These are phyloP conservation scores for Apotomis turbidana DNA, from an alignment of 2,888 invertebrate species.

Conservation along the genomic window DNA sequence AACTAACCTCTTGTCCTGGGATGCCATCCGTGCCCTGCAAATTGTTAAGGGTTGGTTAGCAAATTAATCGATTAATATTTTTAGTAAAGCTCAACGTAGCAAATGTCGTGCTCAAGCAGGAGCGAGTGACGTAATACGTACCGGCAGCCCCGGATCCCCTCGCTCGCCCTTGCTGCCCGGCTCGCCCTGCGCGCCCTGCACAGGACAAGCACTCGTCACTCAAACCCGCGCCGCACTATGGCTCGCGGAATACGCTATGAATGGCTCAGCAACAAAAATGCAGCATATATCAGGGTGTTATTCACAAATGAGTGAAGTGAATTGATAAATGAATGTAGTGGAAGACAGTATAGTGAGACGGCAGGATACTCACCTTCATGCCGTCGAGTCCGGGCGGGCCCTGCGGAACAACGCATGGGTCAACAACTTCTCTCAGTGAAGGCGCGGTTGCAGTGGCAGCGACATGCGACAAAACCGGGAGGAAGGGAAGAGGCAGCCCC, in stretches of 20 bases:
- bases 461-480: constrained; percentile 13
- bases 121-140: constrained; percentile 79
- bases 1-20: constrained; percentile 93
- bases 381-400: constrained; percentile 97
- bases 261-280: constrained; percentile 26
- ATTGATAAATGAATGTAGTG: constrained; percentile 4
- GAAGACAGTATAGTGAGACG: constrained; percentile 29
- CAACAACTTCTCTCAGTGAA: constrained; percentile 44
- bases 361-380: constrained; percentile 91
- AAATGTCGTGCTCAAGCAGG: constrained; percentile 9
- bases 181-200: constrained; percentile 95
- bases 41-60: constrained; percentile 30
- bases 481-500: constrained; percentile 1
- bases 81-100: constrained; percentile 23
- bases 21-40: constrained; percentile 97
- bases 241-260: constrained; percentile 4
- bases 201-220: constrained; percentile 76
- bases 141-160: constrained; percentile 96
- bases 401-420: constrained; percentile 86
- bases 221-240: constrained; percentile 1
- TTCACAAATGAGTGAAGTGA: constrained; percentile 38
- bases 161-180: constrained; percentile 96
- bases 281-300: constrained; percentile 50
- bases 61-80: constrained; percentile 41
- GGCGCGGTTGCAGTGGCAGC: constrained; percentile 18